Evolutionary conservation across 1,140 invertebrate genomes (phyloP).

Genomic region (Leptoteleia sp.): DNA sequence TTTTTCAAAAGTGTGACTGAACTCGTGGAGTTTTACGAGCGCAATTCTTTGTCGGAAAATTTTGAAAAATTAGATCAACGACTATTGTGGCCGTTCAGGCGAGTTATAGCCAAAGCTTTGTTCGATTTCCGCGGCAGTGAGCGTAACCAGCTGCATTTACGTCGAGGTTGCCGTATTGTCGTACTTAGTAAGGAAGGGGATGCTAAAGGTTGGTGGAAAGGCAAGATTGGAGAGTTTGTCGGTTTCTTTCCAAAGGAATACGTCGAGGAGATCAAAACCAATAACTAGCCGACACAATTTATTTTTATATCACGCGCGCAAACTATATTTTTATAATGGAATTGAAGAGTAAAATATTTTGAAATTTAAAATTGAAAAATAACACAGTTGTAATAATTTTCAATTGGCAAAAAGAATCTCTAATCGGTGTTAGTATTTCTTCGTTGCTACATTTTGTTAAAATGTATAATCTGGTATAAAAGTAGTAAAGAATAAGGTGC

Average conservation of each 20-base stretch:
- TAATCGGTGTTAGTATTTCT: too few relatives aligned
- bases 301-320: slow-evolving; percentile 29
- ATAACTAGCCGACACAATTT: slow-evolving; percentile 61
- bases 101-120: slow-evolving; percentile 87
- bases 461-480: too few relatives aligned
- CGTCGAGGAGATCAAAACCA: slow-evolving; percentile 79
- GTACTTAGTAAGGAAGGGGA: slow-evolving; percentile 89
- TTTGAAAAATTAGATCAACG: slow-evolving; percentile 91
- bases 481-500: too few relatives aligned
- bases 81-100: slow-evolving; percentile 88
- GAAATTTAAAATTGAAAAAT: too few relatives aligned
- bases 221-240: slow-evolving; percentile 84
- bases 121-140: slow-evolving; percentile 89
- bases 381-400: too few relatives aligned
- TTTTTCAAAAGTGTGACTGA: slow-evolving; percentile 95
- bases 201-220: slow-evolving; percentile 92
- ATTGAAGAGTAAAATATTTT: too few relatives aligned
- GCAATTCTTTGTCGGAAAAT: slow-evolving; percentile 93
- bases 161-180: slow-evolving; percentile 89
- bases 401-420: too few relatives aligned
- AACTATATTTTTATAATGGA: too few relatives aligned
- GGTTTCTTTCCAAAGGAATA: slow-evolving; percentile 86
- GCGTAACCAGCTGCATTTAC: slow-evolving; percentile 88
- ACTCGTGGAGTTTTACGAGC: slow-evolving; percentile 94
- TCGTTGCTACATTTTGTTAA: too few relatives aligned